Evolutionary conservation across 2,797 vertebrate genomes (phyloP).

Genomic region (Limosa lapponica): DNA sequence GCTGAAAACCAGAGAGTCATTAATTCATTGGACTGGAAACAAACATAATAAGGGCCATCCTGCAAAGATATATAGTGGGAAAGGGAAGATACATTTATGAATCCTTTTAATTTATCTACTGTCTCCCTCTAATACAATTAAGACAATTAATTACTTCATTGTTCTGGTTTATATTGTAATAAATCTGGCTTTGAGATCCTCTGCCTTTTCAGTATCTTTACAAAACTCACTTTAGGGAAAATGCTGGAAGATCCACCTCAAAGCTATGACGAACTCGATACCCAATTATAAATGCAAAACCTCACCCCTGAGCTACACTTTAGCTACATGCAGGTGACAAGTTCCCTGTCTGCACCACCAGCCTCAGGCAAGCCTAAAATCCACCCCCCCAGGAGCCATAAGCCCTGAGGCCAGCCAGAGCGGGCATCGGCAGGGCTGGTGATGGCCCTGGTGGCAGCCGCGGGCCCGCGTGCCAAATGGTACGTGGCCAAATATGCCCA

Average conservation of each 20-base stretch:
- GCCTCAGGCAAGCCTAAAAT: background rate
- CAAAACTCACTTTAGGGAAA: background rate
- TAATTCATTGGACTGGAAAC: background rate
- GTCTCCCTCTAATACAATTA: background rate
- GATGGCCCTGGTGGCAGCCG: background rate
- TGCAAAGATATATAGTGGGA: background rate
- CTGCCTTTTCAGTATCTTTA: background rate
- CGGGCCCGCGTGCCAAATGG: fast-evolving
- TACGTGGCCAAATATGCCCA: background rate
- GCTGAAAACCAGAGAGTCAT: background rate
- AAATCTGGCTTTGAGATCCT: background rate
- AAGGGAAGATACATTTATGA: background rate
- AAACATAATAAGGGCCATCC: background rate
- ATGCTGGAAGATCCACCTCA: background rate
- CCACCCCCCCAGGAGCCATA: background rate
- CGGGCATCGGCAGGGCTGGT: fast-evolving
- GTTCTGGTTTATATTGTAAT: background rate
- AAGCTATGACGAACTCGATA: background rate
- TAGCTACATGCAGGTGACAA: fast-evolving
- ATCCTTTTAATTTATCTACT: background rate
- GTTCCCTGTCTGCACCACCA: background rate
- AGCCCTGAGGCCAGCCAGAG: background rate
- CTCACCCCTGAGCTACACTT: background rate
- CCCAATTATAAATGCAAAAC: background rate
- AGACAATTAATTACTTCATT: background rate